Evolutionary conservation across 1,140 invertebrate genomes (phyloP), one percentile per base, ranked within the genome.

Genomic region (Planococcus citri): DNA sequence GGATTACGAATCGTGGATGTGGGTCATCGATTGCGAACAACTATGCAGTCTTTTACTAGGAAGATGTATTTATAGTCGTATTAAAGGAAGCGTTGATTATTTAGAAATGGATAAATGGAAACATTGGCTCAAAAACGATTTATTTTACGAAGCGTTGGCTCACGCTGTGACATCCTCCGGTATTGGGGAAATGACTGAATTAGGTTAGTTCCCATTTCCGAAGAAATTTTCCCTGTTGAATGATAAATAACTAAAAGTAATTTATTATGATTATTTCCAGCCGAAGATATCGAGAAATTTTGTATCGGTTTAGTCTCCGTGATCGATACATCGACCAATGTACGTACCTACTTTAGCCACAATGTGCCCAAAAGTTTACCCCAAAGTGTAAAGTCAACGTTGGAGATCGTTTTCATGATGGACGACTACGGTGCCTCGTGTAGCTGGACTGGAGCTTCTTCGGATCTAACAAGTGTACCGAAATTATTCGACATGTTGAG

Each of bases 1-100:
- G 68, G 75, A 68, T n/a, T 37, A 78, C 22, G 71, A 72, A 72
- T 79, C 78, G 9, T 86, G 84, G 84, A 75, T 82, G 2, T 87
- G 86, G 85, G 76, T 86, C 71, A 74, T 86, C 20, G 85, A 87
- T 76, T 74, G 86, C 72, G 84, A 86, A 75, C 76, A 83, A 73
- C 80, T 82, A 0, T 85, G 83, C 75, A 80, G 83, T 29, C 76
- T 86, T 33, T 75, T 87, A 70, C 80, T 86, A 69, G 86, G 86
- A 17, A 78, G 83, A 38, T 83, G 83, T 74, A 77, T 87, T 27
- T 82, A 83, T 1, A 81, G 80, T 17, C 60, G 60, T 9, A 64
- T 64, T 17, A 27, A 25, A 27, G 60, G 60, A 4, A 17, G 6
- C 24, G 20, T 64, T 1, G 60, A 64, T 6, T 64, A 25, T 25